These are phyloP conservation scores for Eospalax fontanierii DNA, from an alignment of 2,797 vertebrate genomes.

Conservation along the genomic window DNA sequence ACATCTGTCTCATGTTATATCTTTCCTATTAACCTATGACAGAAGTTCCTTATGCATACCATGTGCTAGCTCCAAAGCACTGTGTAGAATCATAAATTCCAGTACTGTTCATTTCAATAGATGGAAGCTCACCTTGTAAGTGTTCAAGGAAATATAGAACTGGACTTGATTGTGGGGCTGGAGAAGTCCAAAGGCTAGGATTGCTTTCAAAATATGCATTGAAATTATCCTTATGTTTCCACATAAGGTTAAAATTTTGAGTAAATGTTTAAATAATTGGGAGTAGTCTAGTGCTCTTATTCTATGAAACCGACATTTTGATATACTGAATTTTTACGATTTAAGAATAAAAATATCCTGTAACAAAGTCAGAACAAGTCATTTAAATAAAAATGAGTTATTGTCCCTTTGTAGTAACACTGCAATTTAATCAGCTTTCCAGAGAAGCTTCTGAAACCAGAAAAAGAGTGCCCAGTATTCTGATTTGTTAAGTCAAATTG, in stretches of 20 bases:
- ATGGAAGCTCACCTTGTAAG: background rate
- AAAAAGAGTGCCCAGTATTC: background rate
- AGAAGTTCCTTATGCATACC: background rate
- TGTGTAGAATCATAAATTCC: background rate
- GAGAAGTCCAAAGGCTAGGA: background rate
- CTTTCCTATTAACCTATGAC: background rate
- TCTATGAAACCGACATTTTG: conserved; percentile 17
- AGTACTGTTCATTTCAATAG: background rate
- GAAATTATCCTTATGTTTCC: conserved; percentile 19
- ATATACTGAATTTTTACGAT: background rate
- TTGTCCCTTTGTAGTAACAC: background rate
- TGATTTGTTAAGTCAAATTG: conserved; percentile 45
- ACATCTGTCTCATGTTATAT: background rate
- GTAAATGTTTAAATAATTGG: background rate
- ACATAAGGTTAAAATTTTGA: background rate
- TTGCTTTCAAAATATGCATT: background rate
- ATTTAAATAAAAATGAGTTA: conserved; percentile 48
- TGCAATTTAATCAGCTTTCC: conserved; percentile 24
- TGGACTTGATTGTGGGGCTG: background rate
- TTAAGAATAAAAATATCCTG: conserved; percentile 37
- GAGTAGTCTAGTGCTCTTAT: conserved; percentile 10
- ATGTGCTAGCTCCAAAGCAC: background rate
- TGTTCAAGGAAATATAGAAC: background rate
- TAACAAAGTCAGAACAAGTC: conserved; percentile 5
- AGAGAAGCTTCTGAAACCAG: conserved; percentile 36